These are phyloP conservation scores for Tangara arthus DNA, from an alignment of 2,797 vertebrate genomes.

Conservation along the genomic window DNA sequence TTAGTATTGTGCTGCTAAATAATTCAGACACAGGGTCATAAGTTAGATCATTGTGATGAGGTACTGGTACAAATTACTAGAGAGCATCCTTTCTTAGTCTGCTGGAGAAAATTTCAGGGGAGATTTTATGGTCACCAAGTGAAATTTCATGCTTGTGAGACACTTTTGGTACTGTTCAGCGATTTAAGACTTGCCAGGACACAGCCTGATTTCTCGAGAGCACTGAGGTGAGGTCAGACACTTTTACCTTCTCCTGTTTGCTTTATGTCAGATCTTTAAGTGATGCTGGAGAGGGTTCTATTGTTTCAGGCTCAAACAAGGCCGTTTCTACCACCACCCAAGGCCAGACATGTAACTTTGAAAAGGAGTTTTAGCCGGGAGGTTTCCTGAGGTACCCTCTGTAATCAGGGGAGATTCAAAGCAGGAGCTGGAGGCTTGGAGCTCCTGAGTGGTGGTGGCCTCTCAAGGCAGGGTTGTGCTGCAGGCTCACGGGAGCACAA, in stretches of 20 bases:
- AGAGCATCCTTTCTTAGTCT: background rate
- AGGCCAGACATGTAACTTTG: background rate
- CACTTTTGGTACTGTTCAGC: background rate
- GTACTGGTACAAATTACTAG: background rate
- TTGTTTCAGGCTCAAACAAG: background rate
- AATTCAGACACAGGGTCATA: background rate
- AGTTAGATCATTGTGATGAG: background rate
- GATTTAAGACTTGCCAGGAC: background rate
- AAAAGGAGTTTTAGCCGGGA: background rate
- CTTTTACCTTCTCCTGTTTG: background rate
- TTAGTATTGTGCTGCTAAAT: background rate
- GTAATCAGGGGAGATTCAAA: background rate
- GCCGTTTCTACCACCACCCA: background rate
- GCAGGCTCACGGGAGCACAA: fast-evolving
- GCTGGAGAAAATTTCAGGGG: background rate
- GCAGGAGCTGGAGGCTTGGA: background rate
- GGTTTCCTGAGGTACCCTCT: background rate
- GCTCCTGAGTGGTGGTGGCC: background rate
- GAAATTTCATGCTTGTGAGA: background rate
- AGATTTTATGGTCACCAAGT: background rate
- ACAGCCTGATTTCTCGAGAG: background rate
- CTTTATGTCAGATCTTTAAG: background rate
- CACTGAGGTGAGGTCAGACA: background rate
- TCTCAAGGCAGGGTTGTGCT: background rate
- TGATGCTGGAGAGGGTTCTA: background rate